phyloP scores from a whole-genome alignment of 2,113 vertebrate genomes.

The Bolborhynchus lineola region DNA sequence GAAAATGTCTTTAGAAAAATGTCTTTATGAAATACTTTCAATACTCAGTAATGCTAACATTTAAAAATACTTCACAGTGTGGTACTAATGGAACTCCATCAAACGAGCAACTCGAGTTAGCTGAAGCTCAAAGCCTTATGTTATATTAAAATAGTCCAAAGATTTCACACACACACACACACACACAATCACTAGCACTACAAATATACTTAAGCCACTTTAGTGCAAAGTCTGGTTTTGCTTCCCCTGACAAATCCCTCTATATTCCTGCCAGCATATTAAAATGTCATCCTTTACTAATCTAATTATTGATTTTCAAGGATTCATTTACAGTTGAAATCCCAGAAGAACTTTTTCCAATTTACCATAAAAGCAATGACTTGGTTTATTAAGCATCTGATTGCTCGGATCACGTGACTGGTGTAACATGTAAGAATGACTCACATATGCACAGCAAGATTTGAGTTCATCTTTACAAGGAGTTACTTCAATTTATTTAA shows the following conservation, averaged over 20 bases:
- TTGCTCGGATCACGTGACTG: neutral
- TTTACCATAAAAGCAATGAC: constrained; percentile 39
- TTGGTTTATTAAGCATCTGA: constrained; percentile 50
- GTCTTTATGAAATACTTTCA: constrained; percentile 50
- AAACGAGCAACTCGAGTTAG: constrained; percentile 40
- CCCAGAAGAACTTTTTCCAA: constrained; percentile 44
- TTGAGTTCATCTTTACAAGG: constrained; percentile 55
- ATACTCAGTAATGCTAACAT: constrained; percentile 54
- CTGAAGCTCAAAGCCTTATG: constrained; percentile 48
- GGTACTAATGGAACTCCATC: constrained; percentile 45
- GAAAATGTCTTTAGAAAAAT: constrained; percentile 21
- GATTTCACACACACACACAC: constrained; percentile 15
- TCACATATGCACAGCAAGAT: neutral
- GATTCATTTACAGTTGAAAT: constrained; percentile 52
- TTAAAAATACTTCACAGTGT: constrained; percentile 68
- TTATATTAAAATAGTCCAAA: constrained; percentile 52
- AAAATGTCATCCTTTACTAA: constrained; percentile 54
- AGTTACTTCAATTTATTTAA: neutral
- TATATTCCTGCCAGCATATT: constrained; percentile 45
- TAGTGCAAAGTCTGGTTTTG: constrained; percentile 44
- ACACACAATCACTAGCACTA: constrained; percentile 37
- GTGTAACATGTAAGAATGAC: neutral
- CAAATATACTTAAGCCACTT: constrained; percentile 57
- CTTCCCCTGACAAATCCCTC: constrained; percentile 57
- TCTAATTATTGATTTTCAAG: constrained; percentile 55